phyloP scores from a whole-genome alignment of 35 echinoderm and acorn worm genomes.

The Hemicentrotus pulcherrimus region DNA sequence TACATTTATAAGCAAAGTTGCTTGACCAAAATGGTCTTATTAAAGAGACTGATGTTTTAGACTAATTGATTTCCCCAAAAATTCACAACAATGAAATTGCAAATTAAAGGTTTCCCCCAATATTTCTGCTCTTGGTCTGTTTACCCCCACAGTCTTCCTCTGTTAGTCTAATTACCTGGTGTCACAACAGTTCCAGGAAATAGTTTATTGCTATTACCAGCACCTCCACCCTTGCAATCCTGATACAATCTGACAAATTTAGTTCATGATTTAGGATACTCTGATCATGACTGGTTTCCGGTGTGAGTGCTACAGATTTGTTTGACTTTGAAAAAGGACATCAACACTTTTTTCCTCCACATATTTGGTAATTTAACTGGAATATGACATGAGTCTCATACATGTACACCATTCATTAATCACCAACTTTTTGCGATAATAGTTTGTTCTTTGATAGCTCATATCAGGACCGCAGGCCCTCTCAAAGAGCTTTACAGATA shows the following conservation, averaged over 20 bases:
- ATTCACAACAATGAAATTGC: conserved; percentile 23
- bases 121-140: not conserved
- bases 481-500: too few species aligned
- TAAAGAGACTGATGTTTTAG: not conserved
- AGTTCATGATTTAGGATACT: not conserved
- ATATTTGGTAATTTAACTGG: too few species aligned
- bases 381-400: too few species aligned
- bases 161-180: conserved; percentile 15
- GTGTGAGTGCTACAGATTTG: too few species aligned
- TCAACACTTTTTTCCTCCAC: too few species aligned
- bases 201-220: not conserved
- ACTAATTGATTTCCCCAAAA: not conserved
- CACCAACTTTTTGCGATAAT: too few species aligned
- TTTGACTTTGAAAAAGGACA: too few species aligned
- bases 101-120: conserved; percentile 38
- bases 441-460: too few species aligned
- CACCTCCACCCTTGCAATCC: not conserved
- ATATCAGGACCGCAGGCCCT: too few species aligned
- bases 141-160: not conserved
- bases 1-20: not conserved
- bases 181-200: conserved; percentile 31
- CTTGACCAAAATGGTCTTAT: not conserved
- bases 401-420: too few species aligned
- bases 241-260: not conserved
- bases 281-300: conserved; percentile 3